Base-by-base conservation (phyloP, 2,113 vertebrate species). In the Pimephales promelas region DNA sequence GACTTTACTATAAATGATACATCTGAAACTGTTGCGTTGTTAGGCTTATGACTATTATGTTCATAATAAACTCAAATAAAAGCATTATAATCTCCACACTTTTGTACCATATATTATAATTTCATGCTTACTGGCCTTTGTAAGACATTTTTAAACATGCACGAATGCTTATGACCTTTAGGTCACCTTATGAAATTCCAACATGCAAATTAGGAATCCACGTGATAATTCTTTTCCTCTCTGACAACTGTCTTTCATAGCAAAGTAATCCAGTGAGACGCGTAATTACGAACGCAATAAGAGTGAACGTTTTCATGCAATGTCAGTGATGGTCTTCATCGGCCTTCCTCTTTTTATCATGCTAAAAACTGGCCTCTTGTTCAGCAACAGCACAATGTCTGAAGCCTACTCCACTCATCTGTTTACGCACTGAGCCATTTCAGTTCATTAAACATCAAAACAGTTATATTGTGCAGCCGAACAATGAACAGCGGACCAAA, bases 251-350 rank as follows among this genome's bases (percentile, higher is more conserved):
- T 76, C 43, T 87, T 36, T 86, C 81, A 88, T 85, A 5, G 89
- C 86, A 82, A 90, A 86, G 79, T 90, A 91, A 90, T 91, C 70
- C 87, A 90, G 80, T 84, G 89, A 88, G 79, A 87, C 88, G 40
- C 91, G 90, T 91, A 93, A 94, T 93, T 89, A 90, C 84, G 83
- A 89, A 75, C 86, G 89, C 82, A 62, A 76, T 64, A 79, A 81
- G 49, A 86, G 72, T 82, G 56, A 47, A 22, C 68, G 52, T 80
- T 54, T 86, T 70, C 66, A 36, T 59, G 31, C 13, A 28, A 13
- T 56, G 49, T 43, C 16, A 34, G 45, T 28, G 49, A 43, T 13
- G 24, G 26, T 76, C 43, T 22, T 68, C 81, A 77, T 76, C 10
- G 52, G 64, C 64, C 20, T 36, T 24, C 52, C 22, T n/a, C 66